phyloP scores from a whole-genome alignment of 2,888 invertebrate genomes.

The Epinotia brunnichana region DNA sequence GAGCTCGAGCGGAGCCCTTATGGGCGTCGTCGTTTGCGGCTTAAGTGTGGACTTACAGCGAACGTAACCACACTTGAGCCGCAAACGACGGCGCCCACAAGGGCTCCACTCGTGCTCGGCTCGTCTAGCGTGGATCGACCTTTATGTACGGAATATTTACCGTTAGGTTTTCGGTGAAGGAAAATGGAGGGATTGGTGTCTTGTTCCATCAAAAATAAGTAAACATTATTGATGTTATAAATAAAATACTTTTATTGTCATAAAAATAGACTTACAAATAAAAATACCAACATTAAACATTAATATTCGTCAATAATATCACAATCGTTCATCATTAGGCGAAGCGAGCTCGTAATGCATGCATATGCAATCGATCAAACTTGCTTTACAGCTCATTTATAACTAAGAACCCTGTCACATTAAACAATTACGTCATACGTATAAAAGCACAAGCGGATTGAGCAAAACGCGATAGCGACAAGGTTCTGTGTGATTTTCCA shows the following conservation, averaged over 20 bases:
- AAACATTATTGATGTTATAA: slow-evolving; percentile 22
- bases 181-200: too few relatives aligned
- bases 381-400: slow-evolving; percentile 1
- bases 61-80: too few relatives aligned
- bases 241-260: slow-evolving; percentile 44
- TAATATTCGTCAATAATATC: slow-evolving; percentile 58
- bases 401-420: slow-evolving; percentile 43
- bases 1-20: too few relatives aligned
- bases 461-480: slow-evolving; percentile 33
- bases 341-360: slow-evolving; percentile 31
- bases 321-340: slow-evolving; percentile 57
- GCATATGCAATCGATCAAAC: slow-evolving; percentile 17
- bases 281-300: slow-evolving; percentile 60
- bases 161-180: too few relatives aligned
- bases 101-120: too few relatives aligned
- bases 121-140: too few relatives aligned
- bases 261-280: slow-evolving; percentile 54
- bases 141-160: too few relatives aligned
- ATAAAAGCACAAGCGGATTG: slow-evolving; percentile 14
- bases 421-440: slow-evolving; percentile 40
- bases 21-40: too few relatives aligned
- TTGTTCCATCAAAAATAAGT: neutral
- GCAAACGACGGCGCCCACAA: too few relatives aligned
- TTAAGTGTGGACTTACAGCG: too few relatives aligned
- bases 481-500: slow-evolving; percentile 34